Conservation (phyloP, 2,113 vertebrate species). For the Carassius auratus region DNA sequence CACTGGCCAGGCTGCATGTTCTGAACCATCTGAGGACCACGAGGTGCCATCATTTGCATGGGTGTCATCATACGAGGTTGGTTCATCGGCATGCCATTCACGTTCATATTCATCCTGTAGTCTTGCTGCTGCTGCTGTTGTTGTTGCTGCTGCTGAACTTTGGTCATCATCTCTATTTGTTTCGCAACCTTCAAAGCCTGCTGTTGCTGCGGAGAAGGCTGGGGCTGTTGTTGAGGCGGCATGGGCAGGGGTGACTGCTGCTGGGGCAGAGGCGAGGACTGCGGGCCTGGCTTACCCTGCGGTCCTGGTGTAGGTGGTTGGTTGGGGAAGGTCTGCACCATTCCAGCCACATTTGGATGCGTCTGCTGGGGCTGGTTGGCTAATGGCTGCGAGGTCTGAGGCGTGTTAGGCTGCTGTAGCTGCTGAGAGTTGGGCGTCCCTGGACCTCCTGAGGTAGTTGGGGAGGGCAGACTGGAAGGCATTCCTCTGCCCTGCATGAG, state of each 20-base stretch:
- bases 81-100: constrained; percentile 85
- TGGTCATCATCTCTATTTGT: constrained; percentile 90
- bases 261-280: constrained; percentile 80
- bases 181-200: constrained; percentile 87
- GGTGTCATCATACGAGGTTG: constrained; percentile 80
- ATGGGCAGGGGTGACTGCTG: constrained; percentile 84
- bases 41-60: constrained; percentile 86
- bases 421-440: constrained; percentile 42
- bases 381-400: constrained; percentile 82
- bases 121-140: constrained; percentile 78
- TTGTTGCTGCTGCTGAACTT: constrained; percentile 61
- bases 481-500: constrained; percentile 95
- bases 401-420: constrained; percentile 78
- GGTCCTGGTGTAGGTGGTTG: constrained; percentile 84
- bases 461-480: constrained; percentile 91
- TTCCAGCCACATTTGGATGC: constrained; percentile 79
- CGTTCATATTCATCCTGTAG: constrained; percentile 81
- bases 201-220: constrained; percentile 64
- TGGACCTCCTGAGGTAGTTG: constrained; percentile 82
- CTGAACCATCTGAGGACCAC: constrained; percentile 83
- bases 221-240: constrained; percentile 58
- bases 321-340: constrained; percentile 87
- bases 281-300: constrained; percentile 84
- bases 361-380: constrained; percentile 75
- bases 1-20: constrained; percentile 86